A percentile compares a stretch with the other conserved stretches of the same genome.
Evolutionary conservation across 2,888 invertebrate genomes (phyloP).

Genomic region (Phragmatobia fuliginosa): DNA sequence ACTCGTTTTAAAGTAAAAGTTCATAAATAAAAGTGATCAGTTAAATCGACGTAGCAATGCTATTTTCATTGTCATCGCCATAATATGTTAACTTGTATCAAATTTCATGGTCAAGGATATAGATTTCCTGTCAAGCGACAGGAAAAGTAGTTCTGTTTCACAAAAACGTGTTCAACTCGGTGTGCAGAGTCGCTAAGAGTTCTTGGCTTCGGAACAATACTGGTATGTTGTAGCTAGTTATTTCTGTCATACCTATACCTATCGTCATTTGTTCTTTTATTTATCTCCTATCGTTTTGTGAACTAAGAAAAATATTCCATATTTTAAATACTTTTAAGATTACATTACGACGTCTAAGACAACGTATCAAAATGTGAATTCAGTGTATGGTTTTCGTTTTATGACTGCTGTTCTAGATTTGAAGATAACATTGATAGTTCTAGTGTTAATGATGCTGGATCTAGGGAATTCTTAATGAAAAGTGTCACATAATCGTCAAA

Average conservation of each 20-base stretch:
- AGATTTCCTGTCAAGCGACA: not conserved
- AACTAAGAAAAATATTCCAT: not conserved
- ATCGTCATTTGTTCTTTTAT: not conserved
- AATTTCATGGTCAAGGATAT: not conserved
- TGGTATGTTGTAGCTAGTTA: not conserved
- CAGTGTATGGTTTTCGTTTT: not conserved
- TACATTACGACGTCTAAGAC: too few species aligned
- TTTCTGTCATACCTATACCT: not conserved
- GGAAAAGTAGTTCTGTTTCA: not conserved
- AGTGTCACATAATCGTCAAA: too few species aligned
- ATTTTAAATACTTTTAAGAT: not conserved
- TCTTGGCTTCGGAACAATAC: not conserved
- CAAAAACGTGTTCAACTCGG: not conserved
- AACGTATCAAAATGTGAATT: too few species aligned
- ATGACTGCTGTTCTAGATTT: not conserved
- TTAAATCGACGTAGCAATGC: not conserved
- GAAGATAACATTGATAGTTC: not conserved
- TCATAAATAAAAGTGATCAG: not conserved
- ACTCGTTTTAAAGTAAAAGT: not conserved
- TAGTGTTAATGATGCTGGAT: too few species aligned
- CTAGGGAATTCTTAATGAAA: too few species aligned
- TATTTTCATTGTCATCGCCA: not conserved
- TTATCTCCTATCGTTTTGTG: not conserved
- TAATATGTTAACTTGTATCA: not conserved
- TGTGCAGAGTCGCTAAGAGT: not conserved